phyloP scores from a whole-genome alignment of 2,888 invertebrate genomes.

The Saturnia pavonia region DNA sequence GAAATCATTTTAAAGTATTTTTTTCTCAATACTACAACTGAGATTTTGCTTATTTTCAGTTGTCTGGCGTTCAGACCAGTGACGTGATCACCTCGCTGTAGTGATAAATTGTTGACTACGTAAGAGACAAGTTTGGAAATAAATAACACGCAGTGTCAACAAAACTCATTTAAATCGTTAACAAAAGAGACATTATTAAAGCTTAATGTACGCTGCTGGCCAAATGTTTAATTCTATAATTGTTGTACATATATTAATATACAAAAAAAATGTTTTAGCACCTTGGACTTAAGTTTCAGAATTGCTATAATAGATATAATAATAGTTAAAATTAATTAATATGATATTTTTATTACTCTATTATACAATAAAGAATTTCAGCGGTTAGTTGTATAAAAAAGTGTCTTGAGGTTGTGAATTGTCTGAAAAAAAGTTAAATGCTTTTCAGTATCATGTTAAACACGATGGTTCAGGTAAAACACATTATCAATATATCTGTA shows the following conservation, averaged over 20 bases:
- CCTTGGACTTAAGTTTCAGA: background rate
- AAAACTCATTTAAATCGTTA: background rate
- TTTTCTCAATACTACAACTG: constrained; percentile 1
- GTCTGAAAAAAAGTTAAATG: background rate
- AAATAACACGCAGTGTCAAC: background rate
- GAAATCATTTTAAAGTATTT: background rate
- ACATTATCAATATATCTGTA: no score
- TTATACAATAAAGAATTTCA: background rate
- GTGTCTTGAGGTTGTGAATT: background rate
- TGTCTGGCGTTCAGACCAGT: background rate
- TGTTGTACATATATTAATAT: background rate
- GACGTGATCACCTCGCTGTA: background rate
- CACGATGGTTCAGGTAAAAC: no score
- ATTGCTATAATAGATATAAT: background rate
- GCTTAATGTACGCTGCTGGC: background rate
- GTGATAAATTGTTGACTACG: background rate
- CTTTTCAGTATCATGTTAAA: background rate
- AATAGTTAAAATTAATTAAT: background rate
- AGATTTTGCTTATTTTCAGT: constrained; percentile 5
- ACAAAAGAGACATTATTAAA: background rate
- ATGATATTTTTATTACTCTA: background rate
- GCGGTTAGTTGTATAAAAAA: background rate
- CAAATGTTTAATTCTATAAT: background rate
- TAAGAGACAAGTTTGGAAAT: background rate
- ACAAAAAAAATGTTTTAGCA: background rate